Base-by-base conservation (phyloP, 2,888 invertebrate genomes). In the Clunio marinus region DNA sequence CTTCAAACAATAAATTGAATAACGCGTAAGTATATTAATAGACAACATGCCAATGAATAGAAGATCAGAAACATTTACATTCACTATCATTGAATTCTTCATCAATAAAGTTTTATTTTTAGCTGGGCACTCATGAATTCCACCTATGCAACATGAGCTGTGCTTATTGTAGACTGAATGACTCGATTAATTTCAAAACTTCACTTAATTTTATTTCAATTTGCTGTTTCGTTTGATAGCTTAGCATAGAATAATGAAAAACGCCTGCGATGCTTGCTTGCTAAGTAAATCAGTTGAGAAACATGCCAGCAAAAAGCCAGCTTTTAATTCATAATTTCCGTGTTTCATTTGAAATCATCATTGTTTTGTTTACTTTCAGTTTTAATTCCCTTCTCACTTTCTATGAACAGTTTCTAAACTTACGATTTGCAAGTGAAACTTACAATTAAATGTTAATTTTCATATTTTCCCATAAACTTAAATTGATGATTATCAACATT, bases 281-380 rank as follows among this genome's bases (percentile, higher is more conserved):
- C n/a, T n/a, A n/a, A n/a, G n/a, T 51, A 17, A 57, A 57, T 5
- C 27, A 10, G 32, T 7, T 32, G 5, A 32, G 4, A 4, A 25
- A 25, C 3, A 7, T 27, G 27, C 24, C 57, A 57, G 13, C 57
- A 25, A 10, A 32, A 32, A 27, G 25, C 57, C n/a, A 57, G 20
- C 25, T 57, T 57, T 57, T 57, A 13, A 7, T 57, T 24, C 57
- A 57, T 57, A 57, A 24, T 59, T 66, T 66, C 66, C 66, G 66
- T 55, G 57, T 57, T 51, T 51, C 51, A 65, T 65, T 46, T 62
- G 25, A 27, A 65, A 35, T 28, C 63, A 25, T 65, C 63, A 46
- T 65, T 46, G n/a, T 51, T 25, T n/a, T 25, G 24, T 20, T 58
- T 28, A 58, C n/a, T n/a, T 5, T 5, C n/a, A 10, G 51, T 51